Base-by-base conservation (phyloP, 2,113 vertebrate species). In the Chamaetylas fuelleborni region DNA sequence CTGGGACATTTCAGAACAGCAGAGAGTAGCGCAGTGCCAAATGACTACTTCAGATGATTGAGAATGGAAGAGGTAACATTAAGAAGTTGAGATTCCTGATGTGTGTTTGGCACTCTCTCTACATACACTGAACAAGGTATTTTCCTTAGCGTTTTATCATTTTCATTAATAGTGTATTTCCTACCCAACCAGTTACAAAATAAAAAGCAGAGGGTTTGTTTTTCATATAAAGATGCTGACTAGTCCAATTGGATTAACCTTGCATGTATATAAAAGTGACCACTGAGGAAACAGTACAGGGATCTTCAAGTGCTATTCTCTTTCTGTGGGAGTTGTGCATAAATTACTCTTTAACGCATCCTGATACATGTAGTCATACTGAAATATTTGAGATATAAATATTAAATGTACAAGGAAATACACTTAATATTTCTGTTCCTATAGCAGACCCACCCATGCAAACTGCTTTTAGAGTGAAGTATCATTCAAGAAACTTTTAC, bases 391-490 rank as follows among this genome's bases (percentile, higher is more conserved):
- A 79, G 95, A 93, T 96, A 96, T 58, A 97, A 96, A 96, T 94
- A 97, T 97, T 97, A 98, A 98, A 96, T 98, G 96, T 98, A 96
- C 84, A 97, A 82, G 36, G 33, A 92, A 95, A 97, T 97, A 98
- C 96, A 98, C 96, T 96, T 97, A 97, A 97, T 97, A 97, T 94
- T 97, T 86, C 76, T 90, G 45, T 81, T 96, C 70, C 43, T 80
- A 70, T 88, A 97, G 89, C 70, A 96, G 92, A 96, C 61, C 91
- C 76, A 94, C 62, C 53, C 70, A 72, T 40, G 78, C 92, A 95
- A 94, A 86, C 80, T 64, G 86, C 60, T 96, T 86, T 82, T 71
- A 89, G 86, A 85, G 13, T 73, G 71, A 97, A 97, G 71, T 57
- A 93, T 96, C 73, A 78, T 90, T 95, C 74, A 91, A 93, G 51